phyloP scores from a whole-genome alignment of 2,888 invertebrate species.

The Trissoscelio sp. region DNA sequence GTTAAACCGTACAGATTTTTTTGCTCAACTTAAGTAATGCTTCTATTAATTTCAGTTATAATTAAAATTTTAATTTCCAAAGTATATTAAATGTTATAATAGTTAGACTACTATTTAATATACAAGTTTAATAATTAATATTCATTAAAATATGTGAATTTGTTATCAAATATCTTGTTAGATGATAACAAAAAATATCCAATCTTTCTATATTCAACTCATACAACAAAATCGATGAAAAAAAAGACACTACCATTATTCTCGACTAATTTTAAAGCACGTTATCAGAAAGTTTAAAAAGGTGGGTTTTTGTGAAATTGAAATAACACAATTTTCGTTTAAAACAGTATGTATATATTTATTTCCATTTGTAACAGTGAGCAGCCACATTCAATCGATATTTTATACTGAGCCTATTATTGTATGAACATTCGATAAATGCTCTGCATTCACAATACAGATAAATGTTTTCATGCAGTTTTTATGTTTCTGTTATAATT shows the following conservation, averaged over 20 bases:
- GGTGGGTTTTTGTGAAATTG: neutral
- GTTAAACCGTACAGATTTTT: slow-evolving; percentile 1
- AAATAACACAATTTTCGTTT: slow-evolving; percentile 11
- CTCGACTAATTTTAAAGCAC: too few species aligned
- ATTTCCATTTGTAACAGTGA: slow-evolving; percentile 20
- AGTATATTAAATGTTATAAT: neutral
- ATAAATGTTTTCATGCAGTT: slow-evolving; percentile 16
- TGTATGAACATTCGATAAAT: slow-evolving; percentile 34
- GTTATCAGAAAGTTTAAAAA: neutral
- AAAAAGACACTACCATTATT: too few species aligned
- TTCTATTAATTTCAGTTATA: too few species aligned
- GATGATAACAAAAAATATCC: neutral
- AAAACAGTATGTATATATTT: slow-evolving; percentile 19
- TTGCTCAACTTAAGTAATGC: neutral
- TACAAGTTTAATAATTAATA: too few species aligned
- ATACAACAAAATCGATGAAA: too few species aligned
- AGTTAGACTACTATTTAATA: too few species aligned
- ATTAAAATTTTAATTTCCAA: neutral
- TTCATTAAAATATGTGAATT: neutral
- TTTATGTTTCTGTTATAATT: slow-evolving; percentile 18
- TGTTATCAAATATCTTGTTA: neutral
- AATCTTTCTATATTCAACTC: too few species aligned
- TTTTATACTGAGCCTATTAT: slow-evolving; percentile 22
- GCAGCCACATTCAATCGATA: slow-evolving; percentile 27
- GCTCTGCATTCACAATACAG: slow-evolving; percentile 6